Evolutionary conservation across 1,140 invertebrate genomes (phyloP), one percentile per base, ranked within the genome.

Genomic region (Aphelinus certus): DNA sequence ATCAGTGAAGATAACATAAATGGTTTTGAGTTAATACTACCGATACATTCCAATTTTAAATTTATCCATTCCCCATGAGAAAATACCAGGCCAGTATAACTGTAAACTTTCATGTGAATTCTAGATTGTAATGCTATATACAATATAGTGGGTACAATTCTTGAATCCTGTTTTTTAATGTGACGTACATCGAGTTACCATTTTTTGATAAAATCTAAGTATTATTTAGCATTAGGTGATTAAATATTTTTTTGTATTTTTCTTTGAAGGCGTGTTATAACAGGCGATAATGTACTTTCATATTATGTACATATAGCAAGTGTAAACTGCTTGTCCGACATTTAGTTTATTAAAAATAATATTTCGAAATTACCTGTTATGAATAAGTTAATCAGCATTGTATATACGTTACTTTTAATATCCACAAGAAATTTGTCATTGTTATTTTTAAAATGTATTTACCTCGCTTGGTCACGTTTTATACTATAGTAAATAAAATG

Each of bases 1-100:
- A n/a, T 87, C 87, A 2, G 75, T 85, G 3, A 88, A 88, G 68
- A 82, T 88, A 45, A 56, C 82, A 60, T 75, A 70, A 65, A 46
- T 4, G 51, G 0, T 9, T 10, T 67, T 48, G 46, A 51, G 5
- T 67, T 46, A 48, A 58, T 3, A 43, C 43, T 5, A 65, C 43
- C 56, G 4, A 49, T 61, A 2, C 1, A 62, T 70, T 53, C 9
- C 49, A 3, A 10, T 45, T 53, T 65, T n/a, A 46, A 57, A 57
- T 49, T 10, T 48, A 1, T 55, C 5, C n/a, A n/a, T 56, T 64
- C 46, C 45, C 45, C 55, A 10, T 64, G 10, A 42, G 47, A 62
- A 56, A 60, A 1, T 26, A 60, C 26, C 58, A 67, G 72, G 72
- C 72, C 72, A 74, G 72, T 74, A 49, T 74, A 62, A 68, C n/a